phyloP scores from a whole-genome alignment of 2,797 vertebrate species.

The Cheirogaleus major region DNA sequence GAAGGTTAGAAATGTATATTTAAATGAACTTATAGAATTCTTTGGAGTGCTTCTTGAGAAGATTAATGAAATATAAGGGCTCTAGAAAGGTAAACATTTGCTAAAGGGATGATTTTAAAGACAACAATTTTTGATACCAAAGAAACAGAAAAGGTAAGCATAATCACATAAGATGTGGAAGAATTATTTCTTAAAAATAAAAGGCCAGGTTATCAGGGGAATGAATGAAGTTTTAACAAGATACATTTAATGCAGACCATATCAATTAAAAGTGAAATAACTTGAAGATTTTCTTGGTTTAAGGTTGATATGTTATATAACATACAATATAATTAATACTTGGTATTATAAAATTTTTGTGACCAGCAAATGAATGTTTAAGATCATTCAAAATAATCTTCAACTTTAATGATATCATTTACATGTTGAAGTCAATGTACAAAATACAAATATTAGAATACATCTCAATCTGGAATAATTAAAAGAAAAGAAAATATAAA shows the following conservation, averaged over 20 bases:
- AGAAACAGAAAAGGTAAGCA: neutral
- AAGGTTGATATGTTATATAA: neutral
- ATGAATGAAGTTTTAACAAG: neutral
- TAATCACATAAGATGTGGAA: neutral
- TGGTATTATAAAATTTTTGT: neutral
- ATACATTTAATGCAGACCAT: neutral
- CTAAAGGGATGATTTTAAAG: neutral
- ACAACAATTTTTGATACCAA: neutral
- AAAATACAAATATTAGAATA: slow-evolving; percentile 3
- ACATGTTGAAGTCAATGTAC: neutral
- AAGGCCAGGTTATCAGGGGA: neutral
- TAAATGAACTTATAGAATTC: neutral
- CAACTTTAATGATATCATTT: neutral
- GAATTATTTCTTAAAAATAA: neutral
- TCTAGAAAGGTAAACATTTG: neutral
- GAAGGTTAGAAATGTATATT: neutral
- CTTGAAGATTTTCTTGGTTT: neutral
- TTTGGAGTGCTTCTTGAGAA: neutral
- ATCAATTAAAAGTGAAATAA: slow-evolving; percentile 10
- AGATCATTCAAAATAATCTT: neutral
- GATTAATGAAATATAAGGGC: neutral
- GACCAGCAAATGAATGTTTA: neutral
- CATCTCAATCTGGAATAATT: neutral
- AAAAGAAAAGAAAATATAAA: neutral
- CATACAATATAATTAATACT: neutral